Evolutionary conservation across 1,140 invertebrate species (phyloP).

Genomic region (Plutomurus gul): DNA sequence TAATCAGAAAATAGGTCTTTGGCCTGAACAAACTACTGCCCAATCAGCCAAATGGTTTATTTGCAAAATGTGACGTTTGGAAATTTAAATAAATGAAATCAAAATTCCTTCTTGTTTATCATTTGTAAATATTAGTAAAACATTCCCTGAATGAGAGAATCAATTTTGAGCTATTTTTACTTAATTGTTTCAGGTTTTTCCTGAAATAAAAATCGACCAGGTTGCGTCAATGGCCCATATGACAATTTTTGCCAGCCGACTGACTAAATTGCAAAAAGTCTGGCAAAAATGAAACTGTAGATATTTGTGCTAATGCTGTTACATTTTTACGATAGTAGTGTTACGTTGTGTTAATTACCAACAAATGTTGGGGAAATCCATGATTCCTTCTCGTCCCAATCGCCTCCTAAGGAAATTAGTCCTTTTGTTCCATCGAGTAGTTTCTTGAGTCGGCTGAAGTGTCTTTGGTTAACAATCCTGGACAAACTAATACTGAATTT

Average conservation of each 20-base stretch:
- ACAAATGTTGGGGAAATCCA: slow-evolving; percentile 62
- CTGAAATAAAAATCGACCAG: too few species aligned
- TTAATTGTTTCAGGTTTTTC: slow-evolving; percentile 52
- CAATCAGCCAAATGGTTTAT: too few species aligned
- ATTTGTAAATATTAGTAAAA: neutral
- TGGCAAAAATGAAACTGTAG: too few species aligned
- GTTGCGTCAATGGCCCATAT: too few species aligned
- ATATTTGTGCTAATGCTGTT: too few species aligned
- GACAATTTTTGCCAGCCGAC: too few species aligned
- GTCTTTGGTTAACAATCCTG: slow-evolving; percentile 39
- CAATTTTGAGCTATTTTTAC: neutral
- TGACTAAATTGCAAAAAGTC: too few species aligned
- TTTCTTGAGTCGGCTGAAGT: slow-evolving; percentile 36
- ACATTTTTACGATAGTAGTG: neutral
- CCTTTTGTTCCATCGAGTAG: slow-evolving; percentile 47
- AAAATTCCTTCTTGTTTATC: slow-evolving; percentile 45
- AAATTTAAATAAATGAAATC: too few species aligned
- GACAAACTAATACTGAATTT: slow-evolving; percentile 59
- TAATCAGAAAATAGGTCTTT: too few species aligned
- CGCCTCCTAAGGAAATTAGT: slow-evolving; percentile 59
- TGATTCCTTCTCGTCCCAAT: slow-evolving; percentile 57
- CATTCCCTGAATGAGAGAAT: slow-evolving; percentile 49
- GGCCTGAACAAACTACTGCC: too few species aligned
- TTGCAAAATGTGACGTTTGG: too few species aligned
- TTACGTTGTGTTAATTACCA: too few species aligned